Conservation (phyloP, 1,140 invertebrate genomes). For the Adelges cooleyi region DNA sequence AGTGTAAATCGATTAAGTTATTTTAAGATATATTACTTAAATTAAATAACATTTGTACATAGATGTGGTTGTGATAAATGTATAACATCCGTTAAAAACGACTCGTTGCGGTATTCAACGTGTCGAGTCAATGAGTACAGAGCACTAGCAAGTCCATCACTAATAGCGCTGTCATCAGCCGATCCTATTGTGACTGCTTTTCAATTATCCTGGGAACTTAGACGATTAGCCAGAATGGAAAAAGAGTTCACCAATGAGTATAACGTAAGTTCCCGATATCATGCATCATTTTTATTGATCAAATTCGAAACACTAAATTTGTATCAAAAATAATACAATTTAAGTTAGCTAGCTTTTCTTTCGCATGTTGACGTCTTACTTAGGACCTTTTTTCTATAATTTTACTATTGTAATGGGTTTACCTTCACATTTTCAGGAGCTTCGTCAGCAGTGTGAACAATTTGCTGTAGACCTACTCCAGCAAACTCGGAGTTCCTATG, state of each 20-base stretch:
- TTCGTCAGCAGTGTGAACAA: conserved; percentile 73
- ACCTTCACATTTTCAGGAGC: no score
- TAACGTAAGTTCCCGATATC: no score
- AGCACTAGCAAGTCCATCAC: conserved; percentile 78
- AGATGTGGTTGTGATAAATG: conserved; percentile 67
- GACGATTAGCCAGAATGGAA: conserved; percentile 63
- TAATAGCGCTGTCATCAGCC: conserved; percentile 71
- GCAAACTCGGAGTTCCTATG: conserved; percentile 77
- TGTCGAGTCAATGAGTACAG: conserved; percentile 85
- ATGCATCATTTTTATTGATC: not conserved
- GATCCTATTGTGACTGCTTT: conserved; percentile 78
- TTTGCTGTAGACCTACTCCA: conserved; percentile 83
- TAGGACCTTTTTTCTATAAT: no score
- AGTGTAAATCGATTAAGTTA: no score
- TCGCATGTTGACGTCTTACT: no score
- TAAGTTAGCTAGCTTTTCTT: no score
- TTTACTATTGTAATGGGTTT: no score
- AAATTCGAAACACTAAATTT: no score
- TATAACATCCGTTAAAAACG: conserved; percentile 53
- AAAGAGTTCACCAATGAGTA: conserved; percentile 72
- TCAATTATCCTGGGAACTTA: conserved; percentile 68
- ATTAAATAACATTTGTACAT: no score
- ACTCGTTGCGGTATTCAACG: conserved; percentile 58
- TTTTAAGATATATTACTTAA: no score
- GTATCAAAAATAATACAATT: no score